phyloP scores from a whole-genome alignment of 2,797 vertebrate species.

The Tragopan temminckii region DNA sequence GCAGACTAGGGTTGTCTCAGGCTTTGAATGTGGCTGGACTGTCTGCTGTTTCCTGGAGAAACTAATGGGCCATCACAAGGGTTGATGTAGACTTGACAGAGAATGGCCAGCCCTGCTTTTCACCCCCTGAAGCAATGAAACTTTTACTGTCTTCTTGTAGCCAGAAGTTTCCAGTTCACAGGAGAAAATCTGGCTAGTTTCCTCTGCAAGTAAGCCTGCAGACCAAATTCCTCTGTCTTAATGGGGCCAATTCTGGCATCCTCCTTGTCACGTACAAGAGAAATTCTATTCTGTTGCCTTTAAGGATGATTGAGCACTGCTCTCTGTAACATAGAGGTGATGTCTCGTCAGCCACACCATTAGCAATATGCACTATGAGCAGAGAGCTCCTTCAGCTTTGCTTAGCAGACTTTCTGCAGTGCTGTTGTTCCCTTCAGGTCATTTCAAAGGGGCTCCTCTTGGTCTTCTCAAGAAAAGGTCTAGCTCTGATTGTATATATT shows the following conservation, averaged over 20 bases:
- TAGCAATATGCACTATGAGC: not conserved
- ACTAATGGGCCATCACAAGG: not conserved
- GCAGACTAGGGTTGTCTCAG: not conserved
- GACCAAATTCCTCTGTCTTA: not conserved
- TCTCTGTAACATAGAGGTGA: not conserved
- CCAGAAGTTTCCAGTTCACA: not conserved
- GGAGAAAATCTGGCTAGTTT: not conserved
- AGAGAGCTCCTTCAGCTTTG: not conserved
- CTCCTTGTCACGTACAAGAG: not conserved
- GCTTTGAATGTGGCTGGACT: not conserved
- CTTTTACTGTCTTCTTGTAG: not conserved
- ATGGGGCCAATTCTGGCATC: not conserved
- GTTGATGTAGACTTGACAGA: accelerated
- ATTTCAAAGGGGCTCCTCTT: not conserved
- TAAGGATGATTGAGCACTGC: not conserved
- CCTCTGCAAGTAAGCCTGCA: not conserved
- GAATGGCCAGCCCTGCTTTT: not conserved
- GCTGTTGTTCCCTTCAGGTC: not conserved
- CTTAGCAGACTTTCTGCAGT: not conserved
- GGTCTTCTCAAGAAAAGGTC: not conserved
- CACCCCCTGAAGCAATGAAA: not conserved
- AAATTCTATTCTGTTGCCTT: not conserved
- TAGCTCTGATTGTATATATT: not conserved
- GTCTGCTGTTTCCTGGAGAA: not conserved
- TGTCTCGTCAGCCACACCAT: accelerated